Conservation (phyloP, 2,888 invertebrate species). For the Drosophila emarginata region DNA sequence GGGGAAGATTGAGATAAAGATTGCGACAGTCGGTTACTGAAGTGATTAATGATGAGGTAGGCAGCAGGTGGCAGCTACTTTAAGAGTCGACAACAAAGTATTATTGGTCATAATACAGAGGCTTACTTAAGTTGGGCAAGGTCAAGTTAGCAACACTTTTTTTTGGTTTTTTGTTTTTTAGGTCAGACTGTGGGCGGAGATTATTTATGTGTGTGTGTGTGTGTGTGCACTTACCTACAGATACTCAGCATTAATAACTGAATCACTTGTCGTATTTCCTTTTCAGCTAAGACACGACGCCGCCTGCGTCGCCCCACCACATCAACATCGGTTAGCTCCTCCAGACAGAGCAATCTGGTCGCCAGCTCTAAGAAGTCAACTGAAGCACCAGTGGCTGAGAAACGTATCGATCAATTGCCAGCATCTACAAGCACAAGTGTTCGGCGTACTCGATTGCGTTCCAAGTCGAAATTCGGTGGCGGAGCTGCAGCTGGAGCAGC, state of each 20-base stretch:
- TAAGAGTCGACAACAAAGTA: background rate
- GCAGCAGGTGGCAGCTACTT: constrained; percentile 31
- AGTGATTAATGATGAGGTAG: constrained; percentile 41
- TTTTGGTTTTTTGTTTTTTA: background rate
- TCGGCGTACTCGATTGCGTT: constrained; percentile 86
- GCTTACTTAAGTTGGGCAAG: constrained; percentile 31
- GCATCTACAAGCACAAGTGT: constrained; percentile 83
- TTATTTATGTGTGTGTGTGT: background rate
- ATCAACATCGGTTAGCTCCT: constrained; percentile 80
- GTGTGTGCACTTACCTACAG: background rate
- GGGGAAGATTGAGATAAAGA: constrained; percentile 40
- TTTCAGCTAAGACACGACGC: constrained; percentile 80
- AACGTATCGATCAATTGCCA: constrained; percentile 85
- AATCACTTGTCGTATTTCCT: background rate
- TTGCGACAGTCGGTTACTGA: constrained; percentile 25
- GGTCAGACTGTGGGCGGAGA: constrained; percentile 6
- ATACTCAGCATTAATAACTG: background rate
- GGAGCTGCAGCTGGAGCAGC: constrained; percentile 53
- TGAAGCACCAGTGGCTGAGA: constrained; percentile 68
- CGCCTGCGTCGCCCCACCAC: constrained; percentile 77
- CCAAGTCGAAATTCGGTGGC: constrained; percentile 83
- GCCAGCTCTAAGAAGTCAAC: constrained; percentile 81
- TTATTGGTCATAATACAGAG: background rate
- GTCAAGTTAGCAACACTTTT: constrained; percentile 26
- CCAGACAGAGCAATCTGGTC: constrained; percentile 84